These are phyloP conservation scores for Marasmarcha lunaedactyla DNA, from an alignment of 2,888 invertebrate species.

Conservation along the genomic window DNA sequence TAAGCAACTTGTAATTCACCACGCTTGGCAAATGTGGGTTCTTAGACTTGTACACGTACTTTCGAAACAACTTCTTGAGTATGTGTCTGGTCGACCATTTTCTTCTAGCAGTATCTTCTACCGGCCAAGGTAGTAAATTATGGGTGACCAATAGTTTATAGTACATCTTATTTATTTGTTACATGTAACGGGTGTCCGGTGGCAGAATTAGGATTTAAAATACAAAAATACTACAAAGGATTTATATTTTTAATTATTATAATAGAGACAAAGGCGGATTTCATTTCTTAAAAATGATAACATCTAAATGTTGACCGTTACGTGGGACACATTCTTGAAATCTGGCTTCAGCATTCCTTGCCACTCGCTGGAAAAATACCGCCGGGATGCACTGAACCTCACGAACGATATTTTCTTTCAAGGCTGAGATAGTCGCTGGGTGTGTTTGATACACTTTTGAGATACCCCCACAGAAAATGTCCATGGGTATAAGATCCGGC, in stretches of 20 bases:
- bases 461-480: constrained; percentile 16
- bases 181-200: constrained; percentile 7
- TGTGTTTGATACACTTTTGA: constrained; percentile 12
- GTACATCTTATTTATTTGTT: too few relatives aligned
- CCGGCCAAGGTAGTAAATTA: too few relatives aligned
- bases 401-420: constrained; percentile 13
- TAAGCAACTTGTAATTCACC: too few relatives aligned
- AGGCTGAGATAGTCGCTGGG: constrained; percentile 9
- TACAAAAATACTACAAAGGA: constrained; percentile 3
- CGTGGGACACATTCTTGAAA: constrained; percentile 5
- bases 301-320: constrained; percentile 8
- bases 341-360: constrained; percentile 6
- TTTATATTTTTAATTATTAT: not conserved
- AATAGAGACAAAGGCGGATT: constrained; percentile 5
- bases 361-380: constrained; percentile 6
- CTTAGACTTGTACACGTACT: too few relatives aligned
- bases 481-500: constrained; percentile 17
- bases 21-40: too few relatives aligned
- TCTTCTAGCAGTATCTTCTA: too few relatives aligned
- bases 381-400: constrained; percentile 10
- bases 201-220: constrained; percentile 10
- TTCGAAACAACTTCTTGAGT: too few relatives aligned
- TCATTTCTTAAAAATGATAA: constrained; percentile 9
- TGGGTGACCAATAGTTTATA: too few relatives aligned
- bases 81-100: too few relatives aligned